These are phyloP conservation scores for Physocephala rufipes DNA, from an alignment of 2,888 invertebrate species.

Conservation along the genomic window DNA sequence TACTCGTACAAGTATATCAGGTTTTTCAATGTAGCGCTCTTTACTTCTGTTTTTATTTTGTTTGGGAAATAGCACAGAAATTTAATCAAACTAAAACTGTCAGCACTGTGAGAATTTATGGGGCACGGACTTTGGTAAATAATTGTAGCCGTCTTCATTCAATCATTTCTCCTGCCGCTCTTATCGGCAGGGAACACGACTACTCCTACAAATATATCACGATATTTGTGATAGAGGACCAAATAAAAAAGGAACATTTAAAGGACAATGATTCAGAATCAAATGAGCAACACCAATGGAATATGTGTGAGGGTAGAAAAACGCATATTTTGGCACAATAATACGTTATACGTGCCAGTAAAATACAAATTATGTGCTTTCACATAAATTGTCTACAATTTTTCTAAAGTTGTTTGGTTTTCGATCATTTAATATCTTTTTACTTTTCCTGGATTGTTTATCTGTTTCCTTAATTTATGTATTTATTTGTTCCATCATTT, in stretches of 20 bases:
- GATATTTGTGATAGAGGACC: too few species aligned
- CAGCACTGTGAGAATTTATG: constrained; percentile 41
- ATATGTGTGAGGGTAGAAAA: too few species aligned
- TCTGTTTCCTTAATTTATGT: not conserved
- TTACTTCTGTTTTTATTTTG: not conserved
- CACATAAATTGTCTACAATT: constrained; percentile 27
- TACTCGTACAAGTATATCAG: not conserved
- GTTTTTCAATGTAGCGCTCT: not conserved
- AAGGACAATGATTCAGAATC: too few species aligned
- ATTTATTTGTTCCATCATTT: not conserved
- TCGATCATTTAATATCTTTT: too few species aligned
- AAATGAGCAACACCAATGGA: too few species aligned
- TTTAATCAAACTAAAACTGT: constrained; percentile 45
- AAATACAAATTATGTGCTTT: constrained; percentile 33
- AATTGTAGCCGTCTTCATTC: constrained; percentile 2
- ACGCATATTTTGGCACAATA: too few species aligned
- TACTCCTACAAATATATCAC: too few species aligned
- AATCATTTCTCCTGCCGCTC: not conserved
- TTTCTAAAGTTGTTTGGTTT: not conserved
- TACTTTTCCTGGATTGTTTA: too few species aligned
- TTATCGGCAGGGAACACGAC: not conserved
- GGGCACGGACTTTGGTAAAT: constrained; percentile 25
- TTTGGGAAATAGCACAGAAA: constrained; percentile 40
- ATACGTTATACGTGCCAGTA: constrained; percentile 28
- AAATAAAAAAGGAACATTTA: too few species aligned